phyloP scores from a whole-genome alignment of 2,888 invertebrate species.

The Neuroscelio doddi region DNA sequence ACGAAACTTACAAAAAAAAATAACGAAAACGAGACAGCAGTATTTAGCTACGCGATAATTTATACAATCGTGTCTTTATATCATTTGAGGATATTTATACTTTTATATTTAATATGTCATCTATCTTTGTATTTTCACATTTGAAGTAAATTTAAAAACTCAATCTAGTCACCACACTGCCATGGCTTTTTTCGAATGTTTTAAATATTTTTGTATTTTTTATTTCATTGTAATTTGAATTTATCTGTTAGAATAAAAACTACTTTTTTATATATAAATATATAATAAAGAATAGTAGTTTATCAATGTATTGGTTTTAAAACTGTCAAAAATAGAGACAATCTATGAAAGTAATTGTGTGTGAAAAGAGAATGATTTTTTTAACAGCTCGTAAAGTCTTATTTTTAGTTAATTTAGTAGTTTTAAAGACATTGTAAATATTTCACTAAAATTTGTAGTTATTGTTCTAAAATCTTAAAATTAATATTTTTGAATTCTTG shows the following conservation, averaged over 20 bases:
- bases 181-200: constrained; percentile 3
- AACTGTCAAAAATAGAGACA: constrained; percentile 4
- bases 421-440: too few species aligned
- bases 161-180: constrained; percentile 11
- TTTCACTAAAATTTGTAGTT: too few species aligned
- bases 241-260: constrained; percentile 1
- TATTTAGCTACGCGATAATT: not conserved
- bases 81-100: constrained; percentile 10
- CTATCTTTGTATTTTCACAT: constrained; percentile 5
- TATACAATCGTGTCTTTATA: constrained; percentile 7
- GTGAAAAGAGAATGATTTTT: too few species aligned
- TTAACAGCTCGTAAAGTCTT: too few species aligned
- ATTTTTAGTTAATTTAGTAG: too few species aligned
- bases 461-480: too few species aligned
- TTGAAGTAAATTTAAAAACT: not conserved
- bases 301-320: not conserved
- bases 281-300: constrained; percentile 10
- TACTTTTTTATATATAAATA: constrained; percentile 29
- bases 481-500: too few species aligned
- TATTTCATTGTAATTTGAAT: not conserved
- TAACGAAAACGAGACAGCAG: not conserved
- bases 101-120: too few species aligned
- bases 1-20: constrained; percentile 3
- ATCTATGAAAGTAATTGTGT: constrained; percentile 5
- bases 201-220: not conserved